Evolutionary conservation across 2,888 invertebrate species (phyloP).

Genomic region (Plusia festucae): DNA sequence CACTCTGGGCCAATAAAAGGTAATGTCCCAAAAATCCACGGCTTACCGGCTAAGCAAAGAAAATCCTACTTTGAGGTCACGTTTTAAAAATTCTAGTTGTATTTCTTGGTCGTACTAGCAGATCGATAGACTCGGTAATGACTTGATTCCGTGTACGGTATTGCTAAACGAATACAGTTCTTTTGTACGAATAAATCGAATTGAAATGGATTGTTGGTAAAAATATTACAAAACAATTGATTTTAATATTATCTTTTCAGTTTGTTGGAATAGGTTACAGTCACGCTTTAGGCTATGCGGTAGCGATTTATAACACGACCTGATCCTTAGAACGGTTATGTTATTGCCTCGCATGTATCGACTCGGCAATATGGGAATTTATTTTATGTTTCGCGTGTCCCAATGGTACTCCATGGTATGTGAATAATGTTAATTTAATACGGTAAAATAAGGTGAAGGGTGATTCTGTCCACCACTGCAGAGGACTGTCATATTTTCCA

Average conservation of each 20-base stretch:
- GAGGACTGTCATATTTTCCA: slow-evolving; percentile 55
- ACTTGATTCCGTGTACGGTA: slow-evolving; percentile 52
- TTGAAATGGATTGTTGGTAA: slow-evolving; percentile 26
- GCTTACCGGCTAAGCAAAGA: slow-evolving; percentile 50
- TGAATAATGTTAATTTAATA: slow-evolving; percentile 40
- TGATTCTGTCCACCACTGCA: slow-evolving; percentile 51
- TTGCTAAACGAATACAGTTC: slow-evolving; percentile 37
- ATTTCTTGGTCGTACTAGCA: slow-evolving; percentile 44
- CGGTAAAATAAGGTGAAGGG: slow-evolving; percentile 33
- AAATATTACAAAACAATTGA: slow-evolving; percentile 24
- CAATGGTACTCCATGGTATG: slow-evolving; percentile 21
- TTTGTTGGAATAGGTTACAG: slow-evolving; percentile 19
- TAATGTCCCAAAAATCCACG: slow-evolving; percentile 58
- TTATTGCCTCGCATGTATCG: slow-evolving; percentile 18
- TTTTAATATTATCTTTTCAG: slow-evolving; percentile 16
- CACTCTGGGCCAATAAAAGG: slow-evolving; percentile 65
- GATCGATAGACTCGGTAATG: slow-evolving; percentile 59
- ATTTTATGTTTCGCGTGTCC: slow-evolving; percentile 36
- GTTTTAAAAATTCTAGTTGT: slow-evolving; percentile 51
- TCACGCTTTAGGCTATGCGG: slow-evolving; percentile 21
- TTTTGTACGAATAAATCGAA: slow-evolving; percentile 26
- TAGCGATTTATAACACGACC: slow-evolving; percentile 5
- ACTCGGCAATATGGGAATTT: slow-evolving; percentile 22
- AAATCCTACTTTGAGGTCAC: slow-evolving; percentile 55
- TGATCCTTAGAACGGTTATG: slow-evolving; percentile 13